Conservation (phyloP, 2,113 vertebrate species). For the Heterochromis multidens region DNA sequence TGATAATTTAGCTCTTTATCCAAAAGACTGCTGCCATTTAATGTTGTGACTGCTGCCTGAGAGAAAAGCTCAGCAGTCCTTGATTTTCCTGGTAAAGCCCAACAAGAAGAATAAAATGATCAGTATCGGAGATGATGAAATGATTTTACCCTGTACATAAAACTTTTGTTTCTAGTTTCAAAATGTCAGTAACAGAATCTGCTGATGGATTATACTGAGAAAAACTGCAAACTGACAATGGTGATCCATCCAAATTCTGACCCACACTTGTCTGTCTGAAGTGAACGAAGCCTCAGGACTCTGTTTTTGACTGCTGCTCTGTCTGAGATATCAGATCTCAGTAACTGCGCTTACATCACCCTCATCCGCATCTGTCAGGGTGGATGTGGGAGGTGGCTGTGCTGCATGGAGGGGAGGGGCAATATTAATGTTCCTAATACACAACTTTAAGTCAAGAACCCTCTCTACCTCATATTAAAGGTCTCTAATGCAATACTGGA, state of each 20-base stretch:
- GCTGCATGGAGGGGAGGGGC: not conserved
- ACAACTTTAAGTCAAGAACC: not conserved
- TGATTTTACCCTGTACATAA: not conserved
- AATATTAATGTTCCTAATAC: not conserved
- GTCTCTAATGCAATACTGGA: not conserved
- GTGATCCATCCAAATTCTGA: not conserved
- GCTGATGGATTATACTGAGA: not conserved
- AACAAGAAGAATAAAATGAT: not conserved
- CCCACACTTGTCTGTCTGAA: not conserved
- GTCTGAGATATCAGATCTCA: slow-evolving; percentile 10
- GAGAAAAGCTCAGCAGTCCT: not conserved
- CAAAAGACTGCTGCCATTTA: not conserved
- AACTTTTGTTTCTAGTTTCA: not conserved
- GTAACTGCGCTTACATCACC: not conserved
- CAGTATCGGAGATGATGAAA: not conserved
- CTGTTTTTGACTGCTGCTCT: not conserved
- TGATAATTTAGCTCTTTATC: not conserved
- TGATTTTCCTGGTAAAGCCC: not conserved
- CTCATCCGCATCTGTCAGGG: slow-evolving; percentile 10
- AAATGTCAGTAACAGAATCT: not conserved
- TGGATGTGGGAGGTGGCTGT: not conserved
- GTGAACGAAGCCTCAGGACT: not conserved
- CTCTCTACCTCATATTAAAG: not conserved
- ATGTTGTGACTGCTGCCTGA: not conserved
- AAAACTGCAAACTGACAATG: not conserved